Evolutionary conservation across 2,888 invertebrate genomes (phyloP).

Genomic region (Eupithecia dodoneata): DNA sequence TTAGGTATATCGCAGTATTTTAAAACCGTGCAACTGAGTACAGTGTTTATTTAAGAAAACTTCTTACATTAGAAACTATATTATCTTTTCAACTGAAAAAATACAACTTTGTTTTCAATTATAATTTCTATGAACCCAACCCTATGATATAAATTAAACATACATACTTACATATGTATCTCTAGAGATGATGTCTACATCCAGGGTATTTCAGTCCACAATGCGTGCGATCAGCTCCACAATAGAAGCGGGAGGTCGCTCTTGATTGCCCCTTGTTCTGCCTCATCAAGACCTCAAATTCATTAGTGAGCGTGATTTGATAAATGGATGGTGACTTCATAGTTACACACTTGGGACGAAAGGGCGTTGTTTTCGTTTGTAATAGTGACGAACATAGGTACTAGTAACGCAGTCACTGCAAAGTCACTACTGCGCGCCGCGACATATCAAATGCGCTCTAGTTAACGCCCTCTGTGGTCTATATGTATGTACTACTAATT

Average conservation of each 20-base stretch:
- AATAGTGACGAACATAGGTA: too few relatives aligned
- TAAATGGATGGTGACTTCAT: slow-evolving; percentile 13
- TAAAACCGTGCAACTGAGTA: neutral
- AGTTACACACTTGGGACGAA: neutral
- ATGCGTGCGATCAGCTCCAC: slow-evolving; percentile 4
- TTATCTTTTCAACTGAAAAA: too few relatives aligned
- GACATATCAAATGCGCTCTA: too few relatives aligned
- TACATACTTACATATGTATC: neutral
- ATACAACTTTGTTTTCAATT: too few relatives aligned
- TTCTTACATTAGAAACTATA: too few relatives aligned
- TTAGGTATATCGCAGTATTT: neutral
- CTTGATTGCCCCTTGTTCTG: slow-evolving; percentile 12
- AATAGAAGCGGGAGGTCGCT: slow-evolving; percentile 9
- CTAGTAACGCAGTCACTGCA: too few relatives aligned
- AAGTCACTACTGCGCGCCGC: too few relatives aligned
- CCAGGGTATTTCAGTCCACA: neutral
- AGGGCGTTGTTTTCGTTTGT: neutral
- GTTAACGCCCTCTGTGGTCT: too few relatives aligned
- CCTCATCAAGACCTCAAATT: slow-evolving; percentile 12
- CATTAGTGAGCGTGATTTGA: slow-evolving; percentile 11
- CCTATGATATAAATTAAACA: too few relatives aligned
- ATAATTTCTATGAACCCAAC: too few relatives aligned
- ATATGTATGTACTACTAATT: too few relatives aligned
- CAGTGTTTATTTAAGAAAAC: too few relatives aligned
- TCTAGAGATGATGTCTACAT: neutral